Conservation (phyloP, 1,140 invertebrate genomes). For the Aphaenogaster ashmeadi region DNA sequence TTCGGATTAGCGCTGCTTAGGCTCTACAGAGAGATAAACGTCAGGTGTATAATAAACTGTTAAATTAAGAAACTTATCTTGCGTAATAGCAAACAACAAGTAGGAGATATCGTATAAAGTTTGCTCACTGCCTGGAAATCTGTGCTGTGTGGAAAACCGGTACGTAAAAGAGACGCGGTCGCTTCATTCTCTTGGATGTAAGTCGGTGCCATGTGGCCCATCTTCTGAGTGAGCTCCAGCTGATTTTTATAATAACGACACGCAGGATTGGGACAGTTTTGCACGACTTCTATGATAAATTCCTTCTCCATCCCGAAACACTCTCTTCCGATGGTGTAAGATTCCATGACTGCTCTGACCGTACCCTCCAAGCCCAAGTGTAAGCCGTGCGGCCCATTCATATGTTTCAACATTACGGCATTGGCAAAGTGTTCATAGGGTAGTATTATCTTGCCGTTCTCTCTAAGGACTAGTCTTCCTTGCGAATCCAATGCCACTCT, state of each 20-base stretch:
- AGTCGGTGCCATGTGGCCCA: conserved; percentile 83
- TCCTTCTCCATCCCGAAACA: conserved; percentile 96
- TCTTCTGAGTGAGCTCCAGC: conserved; percentile 90
- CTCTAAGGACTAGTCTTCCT: conserved; percentile 92
- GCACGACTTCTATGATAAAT: conserved; percentile 95
- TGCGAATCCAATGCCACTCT: conserved; percentile 94
- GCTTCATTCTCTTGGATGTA: conserved; percentile 85
- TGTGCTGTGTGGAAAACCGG: conserved; percentile 82
- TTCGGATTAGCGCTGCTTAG: conserved; percentile 80
- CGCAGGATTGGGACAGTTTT: conserved; percentile 94
- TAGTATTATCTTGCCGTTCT: conserved; percentile 95
- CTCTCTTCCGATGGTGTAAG: conserved; percentile 94
- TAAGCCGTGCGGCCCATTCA: conserved; percentile 94
- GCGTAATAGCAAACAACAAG: background rate
- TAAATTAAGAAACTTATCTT: conserved; percentile 17
- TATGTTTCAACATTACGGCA: conserved; percentile 95
- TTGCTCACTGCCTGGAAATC: conserved; percentile 82
- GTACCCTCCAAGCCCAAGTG: conserved; percentile 94
- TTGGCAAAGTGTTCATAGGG: conserved; percentile 96
- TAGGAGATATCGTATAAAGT: background rate
- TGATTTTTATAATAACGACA: conserved; percentile 95
- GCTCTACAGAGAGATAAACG: conserved; percentile 67
- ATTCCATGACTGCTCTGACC: conserved; percentile 93
- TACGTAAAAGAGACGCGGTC: conserved; percentile 82
- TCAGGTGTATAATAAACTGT: conserved; percentile 18